Percentiles rank a stretch among this genome's conserved stretches.
These are phyloP conservation scores for Zoanthus sociatus DNA, from an alignment of 92 coral and sea anemone genomes.

Conservation along the genomic window DNA sequence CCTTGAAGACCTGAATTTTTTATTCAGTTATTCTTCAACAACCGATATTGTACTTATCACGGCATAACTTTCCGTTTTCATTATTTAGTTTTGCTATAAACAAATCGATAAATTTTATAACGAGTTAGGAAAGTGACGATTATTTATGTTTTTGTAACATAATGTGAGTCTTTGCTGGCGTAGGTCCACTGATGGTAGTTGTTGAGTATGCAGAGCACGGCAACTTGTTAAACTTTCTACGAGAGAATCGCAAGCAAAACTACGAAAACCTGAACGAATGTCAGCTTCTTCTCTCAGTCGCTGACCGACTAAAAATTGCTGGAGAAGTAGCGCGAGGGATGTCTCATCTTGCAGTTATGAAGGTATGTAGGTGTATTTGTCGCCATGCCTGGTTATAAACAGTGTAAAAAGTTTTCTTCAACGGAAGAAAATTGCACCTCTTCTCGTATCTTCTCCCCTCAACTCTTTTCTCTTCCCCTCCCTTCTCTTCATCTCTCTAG, in stretches of 20 bases:
- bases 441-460: too few relatives aligned
- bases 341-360: constrained; percentile 77
- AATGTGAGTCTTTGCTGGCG: not conserved
- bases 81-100: too few relatives aligned
- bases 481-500: too few relatives aligned
- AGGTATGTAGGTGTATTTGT: constrained; percentile 53
- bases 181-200: constrained; percentile 85
- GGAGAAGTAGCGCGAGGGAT: constrained; percentile 87
- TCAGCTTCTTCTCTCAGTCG: constrained; percentile 63
- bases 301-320: constrained; percentile 80
- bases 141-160: not conserved
- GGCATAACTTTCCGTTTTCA: too few relatives aligned
- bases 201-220: constrained; percentile 92
- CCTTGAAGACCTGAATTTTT: not conserved
- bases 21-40: too few relatives aligned
- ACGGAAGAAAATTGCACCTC: too few relatives aligned
- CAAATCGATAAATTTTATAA: too few relatives aligned
- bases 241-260: constrained; percentile 74
- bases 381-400: too few relatives aligned
- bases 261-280: constrained; percentile 78
- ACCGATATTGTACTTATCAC: too few relatives aligned
- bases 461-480: too few relatives aligned
- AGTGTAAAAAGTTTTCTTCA: too few relatives aligned
- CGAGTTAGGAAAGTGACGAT: too few relatives aligned
- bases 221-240: constrained; percentile 71